Base-by-base conservation (phyloP, 2,113 vertebrate species). In the Eolophus roseicapilla region DNA sequence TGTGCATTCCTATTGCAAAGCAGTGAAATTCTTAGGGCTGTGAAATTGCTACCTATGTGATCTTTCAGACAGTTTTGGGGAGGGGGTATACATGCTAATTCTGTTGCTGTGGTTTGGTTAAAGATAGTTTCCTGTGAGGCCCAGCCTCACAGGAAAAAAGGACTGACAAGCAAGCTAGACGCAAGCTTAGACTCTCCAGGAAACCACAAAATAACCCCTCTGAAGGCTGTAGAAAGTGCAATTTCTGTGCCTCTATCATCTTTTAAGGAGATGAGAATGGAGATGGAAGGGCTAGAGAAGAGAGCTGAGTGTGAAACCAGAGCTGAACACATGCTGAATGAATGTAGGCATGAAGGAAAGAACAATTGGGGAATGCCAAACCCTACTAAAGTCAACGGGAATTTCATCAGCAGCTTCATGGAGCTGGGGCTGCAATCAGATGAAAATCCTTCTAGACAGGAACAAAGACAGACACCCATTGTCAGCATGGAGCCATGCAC, bases 161-260 rank as follows among this genome's bases (percentile, higher is more conserved):
- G 59, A 76, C 43, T 79, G 74, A 94, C 64, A 10, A 90, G 83
- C 74, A 84, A 91, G 91, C 23, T 64, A 96, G 59, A 93, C 1
- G 5, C 77, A 96, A 95, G 74, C 49, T 82, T 87, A 82, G 80
- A 88, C 92, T 97, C 92, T 96, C 94, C 96, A 97, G 96, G 96
- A 97, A 97, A 94, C 95, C 96, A 94, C 95, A 96, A 82, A 93
- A 73, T 43, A 96, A 95, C 90, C 74, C 86, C 75, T 92, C 86
- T 67, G 67, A 87, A 82, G 59, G 59, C 65, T 79, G 53, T 59
- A 91, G 73, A 52, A 91, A 79, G 44, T 69, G 67, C 86, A 87
- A 57, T 82, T 95, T 92, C 59, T 92, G 67, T 57, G 53, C 53
- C 49, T 87, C 67, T 80, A 35, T 31, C 37, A 89, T 91, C 74